Conservation (phyloP, 2,113 vertebrate genomes). For the Dromiciops gliroides region DNA sequence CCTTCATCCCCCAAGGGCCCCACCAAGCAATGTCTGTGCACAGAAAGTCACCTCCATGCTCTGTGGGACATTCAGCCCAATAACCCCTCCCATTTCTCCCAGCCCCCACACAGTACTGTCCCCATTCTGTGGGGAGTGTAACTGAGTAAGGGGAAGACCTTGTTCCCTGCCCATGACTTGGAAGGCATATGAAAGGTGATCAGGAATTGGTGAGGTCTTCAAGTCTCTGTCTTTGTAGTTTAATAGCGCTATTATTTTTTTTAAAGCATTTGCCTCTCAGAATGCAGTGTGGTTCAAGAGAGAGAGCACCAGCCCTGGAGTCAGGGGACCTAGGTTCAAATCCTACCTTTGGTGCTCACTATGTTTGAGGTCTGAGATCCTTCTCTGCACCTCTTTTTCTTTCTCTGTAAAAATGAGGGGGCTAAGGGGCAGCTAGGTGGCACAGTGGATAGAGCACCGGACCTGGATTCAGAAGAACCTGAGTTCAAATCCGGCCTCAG, state of each 20-base stretch:
- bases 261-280: not conserved
- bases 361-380: too few relatives aligned
- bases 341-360: too few relatives aligned
- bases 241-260: not conserved
- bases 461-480: too few relatives aligned
- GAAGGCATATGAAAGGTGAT: not conserved
- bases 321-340: not conserved
- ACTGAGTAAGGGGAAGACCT: not conserved
- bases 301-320: not conserved
- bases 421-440: too few relatives aligned
- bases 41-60: not conserved
- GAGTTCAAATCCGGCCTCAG: too few relatives aligned
- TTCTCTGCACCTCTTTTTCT: not conserved
- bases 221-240: not conserved
- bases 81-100: too few relatives aligned
- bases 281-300: not conserved
- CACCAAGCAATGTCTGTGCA: too few relatives aligned
- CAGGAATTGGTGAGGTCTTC: fast-evolving
- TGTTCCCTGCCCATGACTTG: not conserved
- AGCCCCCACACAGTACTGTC: too few relatives aligned
- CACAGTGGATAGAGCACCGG: too few relatives aligned
- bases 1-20: too few relatives aligned
- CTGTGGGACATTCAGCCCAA: not conserved
- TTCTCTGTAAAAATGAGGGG: not conserved
- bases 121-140: too few relatives aligned